A percentile compares a stretch with the other conserved stretches of the same genome.
These are phyloP conservation scores for Orussus abietinus DNA, from an alignment of 1,140 invertebrate species.

Conservation along the genomic window DNA sequence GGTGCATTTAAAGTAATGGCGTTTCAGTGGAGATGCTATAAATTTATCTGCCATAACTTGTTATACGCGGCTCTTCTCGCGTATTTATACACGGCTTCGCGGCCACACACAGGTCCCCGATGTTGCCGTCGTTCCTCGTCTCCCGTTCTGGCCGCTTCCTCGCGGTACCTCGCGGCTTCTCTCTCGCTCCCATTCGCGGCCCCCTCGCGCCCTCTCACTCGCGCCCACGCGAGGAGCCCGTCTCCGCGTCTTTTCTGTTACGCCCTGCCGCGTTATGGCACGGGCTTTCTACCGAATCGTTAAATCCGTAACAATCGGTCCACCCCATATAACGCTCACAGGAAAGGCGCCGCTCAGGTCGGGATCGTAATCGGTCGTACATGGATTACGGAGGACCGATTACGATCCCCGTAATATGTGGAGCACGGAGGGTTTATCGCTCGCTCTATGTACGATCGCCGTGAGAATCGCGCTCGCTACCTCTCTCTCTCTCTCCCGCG, in stretches of 20 bases:
- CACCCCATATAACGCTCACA: conserved; percentile 11
- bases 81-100: conserved; percentile 52
- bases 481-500: too few relatives aligned
- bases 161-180: neutral
- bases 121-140: neutral
- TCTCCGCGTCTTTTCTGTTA: conserved; percentile 9
- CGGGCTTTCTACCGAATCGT: conserved; percentile 19
- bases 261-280: neutral
- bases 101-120: conserved; percentile 45
- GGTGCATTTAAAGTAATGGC: conserved; percentile 55
- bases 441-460: too few relatives aligned
- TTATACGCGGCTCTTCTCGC: conserved; percentile 52
- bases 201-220: conserved; percentile 9
- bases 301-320: conserved; percentile 30
- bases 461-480: too few relatives aligned
- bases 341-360: conserved; percentile 16
- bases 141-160: neutral
- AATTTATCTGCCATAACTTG: conserved; percentile 57
- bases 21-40: conserved; percentile 56
- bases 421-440: conserved; percentile 13
- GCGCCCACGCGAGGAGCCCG: conserved; percentile 6
- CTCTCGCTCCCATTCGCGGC: neutral
- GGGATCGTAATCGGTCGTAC: conserved; percentile 13
- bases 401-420: conserved; percentile 25
- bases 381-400: conserved; percentile 17